These are phyloP conservation scores for Pachyramphus minor DNA, from an alignment of 2,113 vertebrate species.

Conservation along the genomic window DNA sequence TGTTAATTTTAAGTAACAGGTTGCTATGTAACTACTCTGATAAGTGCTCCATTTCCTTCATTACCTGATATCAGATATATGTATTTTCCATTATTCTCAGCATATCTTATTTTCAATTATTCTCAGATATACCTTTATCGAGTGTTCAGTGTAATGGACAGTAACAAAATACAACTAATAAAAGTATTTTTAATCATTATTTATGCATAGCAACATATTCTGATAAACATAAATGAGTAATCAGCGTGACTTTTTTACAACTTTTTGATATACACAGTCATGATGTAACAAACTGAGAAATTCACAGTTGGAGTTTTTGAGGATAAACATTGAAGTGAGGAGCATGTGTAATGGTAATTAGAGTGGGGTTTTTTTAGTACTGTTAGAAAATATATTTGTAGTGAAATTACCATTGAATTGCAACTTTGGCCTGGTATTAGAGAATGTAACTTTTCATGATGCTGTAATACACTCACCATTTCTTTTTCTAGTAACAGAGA, in stretches of 20 bases:
- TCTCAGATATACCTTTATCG: too few relatives aligned
- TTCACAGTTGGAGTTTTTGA: background rate
- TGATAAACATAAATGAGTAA: background rate
- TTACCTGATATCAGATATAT: background rate
- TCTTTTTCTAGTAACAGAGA: background rate
- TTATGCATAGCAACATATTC: background rate
- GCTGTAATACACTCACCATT: background rate
- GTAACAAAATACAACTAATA: background rate
- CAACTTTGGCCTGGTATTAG: background rate
- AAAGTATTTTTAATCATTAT: background rate
- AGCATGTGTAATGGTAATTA: background rate
- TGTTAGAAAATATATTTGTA: background rate
- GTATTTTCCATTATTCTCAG: background rate
- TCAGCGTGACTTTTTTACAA: background rate
- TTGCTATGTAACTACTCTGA: background rate
- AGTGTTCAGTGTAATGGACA: background rate
- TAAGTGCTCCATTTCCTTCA: background rate
- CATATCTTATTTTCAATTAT: background rate
- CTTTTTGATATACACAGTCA: background rate
- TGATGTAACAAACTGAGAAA: background rate
- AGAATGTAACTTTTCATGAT: background rate
- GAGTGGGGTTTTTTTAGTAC: background rate
- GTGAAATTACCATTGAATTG: background rate
- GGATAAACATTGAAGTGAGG: background rate
- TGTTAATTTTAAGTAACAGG: background rate